phyloP scores from a whole-genome alignment of 2,888 invertebrate species.

The Drosophila testacea region DNA sequence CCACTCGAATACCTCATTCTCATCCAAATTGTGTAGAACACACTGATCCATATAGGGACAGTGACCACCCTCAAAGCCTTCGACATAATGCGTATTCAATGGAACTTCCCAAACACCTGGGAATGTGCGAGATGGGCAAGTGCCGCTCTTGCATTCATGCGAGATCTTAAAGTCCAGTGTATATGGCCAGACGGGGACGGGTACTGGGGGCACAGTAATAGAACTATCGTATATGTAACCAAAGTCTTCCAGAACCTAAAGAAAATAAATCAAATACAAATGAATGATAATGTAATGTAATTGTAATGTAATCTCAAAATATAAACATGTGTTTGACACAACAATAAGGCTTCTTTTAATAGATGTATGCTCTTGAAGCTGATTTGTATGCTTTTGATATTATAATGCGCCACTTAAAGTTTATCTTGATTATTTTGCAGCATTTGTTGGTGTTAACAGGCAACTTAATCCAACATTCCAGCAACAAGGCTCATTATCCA shows the following conservation, averaged over 20 bases:
- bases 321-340: background rate
- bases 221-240: constrained; percentile 97
- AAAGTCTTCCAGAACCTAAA: constrained; percentile 95
- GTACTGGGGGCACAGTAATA: constrained; percentile 92
- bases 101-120: constrained; percentile 98
- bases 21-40: constrained; percentile 94
- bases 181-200: constrained; percentile 96
- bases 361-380: background rate
- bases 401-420: constrained; percentile 10
- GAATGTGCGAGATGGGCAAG: constrained; percentile 95
- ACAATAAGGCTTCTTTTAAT: constrained; percentile 4
- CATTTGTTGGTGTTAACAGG: constrained; percentile 30
- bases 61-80: constrained; percentile 95
- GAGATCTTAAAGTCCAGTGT: constrained; percentile 97
- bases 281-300: background rate
- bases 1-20: constrained; percentile 93
- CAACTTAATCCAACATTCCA: constrained; percentile 20
- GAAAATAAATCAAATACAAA: background rate
- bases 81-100: constrained; percentile 94
- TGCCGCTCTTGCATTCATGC: constrained; percentile 96
- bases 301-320: background rate
- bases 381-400: background rate
- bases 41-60: constrained; percentile 97
- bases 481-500: constrained; percentile 39
- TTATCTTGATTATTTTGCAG: constrained; percentile 39